These are phyloP conservation scores for Lophotriccus pileatus DNA, from an alignment of 2,797 vertebrate species.

Conservation along the genomic window DNA sequence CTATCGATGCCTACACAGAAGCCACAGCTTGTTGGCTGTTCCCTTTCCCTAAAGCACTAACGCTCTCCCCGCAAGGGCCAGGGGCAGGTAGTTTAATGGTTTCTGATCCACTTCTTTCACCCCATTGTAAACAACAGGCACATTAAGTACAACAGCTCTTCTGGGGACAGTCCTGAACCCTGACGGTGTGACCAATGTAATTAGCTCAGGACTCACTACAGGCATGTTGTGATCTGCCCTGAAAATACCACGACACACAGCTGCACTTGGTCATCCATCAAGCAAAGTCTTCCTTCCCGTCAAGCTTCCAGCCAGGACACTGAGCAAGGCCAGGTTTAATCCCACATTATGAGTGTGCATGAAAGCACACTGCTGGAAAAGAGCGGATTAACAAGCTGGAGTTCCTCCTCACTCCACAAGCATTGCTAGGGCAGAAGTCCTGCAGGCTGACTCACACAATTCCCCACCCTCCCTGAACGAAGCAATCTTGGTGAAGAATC, in stretches of 20 bases:
- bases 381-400: not conserved
- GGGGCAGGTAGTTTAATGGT: not conserved
- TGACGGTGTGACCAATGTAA: not conserved
- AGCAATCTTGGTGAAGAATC: not conserved
- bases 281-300: not conserved
- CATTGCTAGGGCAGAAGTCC: not conserved
- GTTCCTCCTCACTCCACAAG: not conserved
- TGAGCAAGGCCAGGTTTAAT: not conserved
- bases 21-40: not conserved
- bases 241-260: not conserved
- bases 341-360: not conserved
- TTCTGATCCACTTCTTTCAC: not conserved
- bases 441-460: constrained; percentile 2
- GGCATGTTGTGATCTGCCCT: not conserved
- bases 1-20: not conserved
- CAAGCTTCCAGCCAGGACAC: not conserved
- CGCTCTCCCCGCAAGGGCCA: fast-evolving
- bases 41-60: not conserved
- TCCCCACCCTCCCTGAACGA: not conserved
- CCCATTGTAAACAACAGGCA: not conserved
- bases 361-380: not conserved
- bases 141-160: not conserved
- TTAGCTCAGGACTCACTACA: not conserved
- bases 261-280: not conserved
- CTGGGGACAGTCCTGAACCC: not conserved